Base-by-base conservation (phyloP, 92 coral and sea anemone genomes). In the Bergia sp. region DNA sequence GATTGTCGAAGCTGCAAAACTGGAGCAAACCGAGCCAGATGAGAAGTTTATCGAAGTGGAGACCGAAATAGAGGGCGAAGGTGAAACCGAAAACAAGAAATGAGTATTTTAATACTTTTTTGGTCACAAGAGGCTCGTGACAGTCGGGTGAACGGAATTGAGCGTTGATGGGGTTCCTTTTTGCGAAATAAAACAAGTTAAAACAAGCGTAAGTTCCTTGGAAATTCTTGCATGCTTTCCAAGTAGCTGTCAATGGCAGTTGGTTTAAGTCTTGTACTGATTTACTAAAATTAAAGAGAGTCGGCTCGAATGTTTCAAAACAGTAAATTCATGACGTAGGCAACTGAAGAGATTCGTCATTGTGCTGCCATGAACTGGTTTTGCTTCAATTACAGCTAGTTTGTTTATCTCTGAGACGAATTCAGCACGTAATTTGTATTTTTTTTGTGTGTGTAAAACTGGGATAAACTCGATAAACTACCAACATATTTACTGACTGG, bases 41-140 rank as follows among this genome's bases (percentile, higher is more conserved):
- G 96, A 92, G 50, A 94, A 90, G 44, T 85, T 44, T 37, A 94
- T 94, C 85, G 92, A 92, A 89, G 85, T 94, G 61, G 91, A 94
- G 84, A 89, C 87, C 81, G 96, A 94, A 53, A 80, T 80, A 1
- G 83, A 74, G 77, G 69, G 82, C 42, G 50, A 29, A 64, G 64
- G 20, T 5, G 43, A 39, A 3, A 49, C 6, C 40, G 29, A 43
- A 57, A 40, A 40, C 72, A 85, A 71, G 43, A 78, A 23, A 43
- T 7, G 74, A 43, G 7, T 5, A 16, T 12, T 8, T 44, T 18
- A 36, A 29, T 29, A 29, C 29, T 29, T 29, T 29, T 29, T 29
- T 29, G 29, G n/a, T 15, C 38, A 37, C 38, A 9, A 37, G 20
- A 4, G 77, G 40, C 37, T 71, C 39, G 29, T 69, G 29, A 29